These are phyloP conservation scores for Holcopasites calliopsidis DNA, from an alignment of 1,140 invertebrate species.

Conservation along the genomic window DNA sequence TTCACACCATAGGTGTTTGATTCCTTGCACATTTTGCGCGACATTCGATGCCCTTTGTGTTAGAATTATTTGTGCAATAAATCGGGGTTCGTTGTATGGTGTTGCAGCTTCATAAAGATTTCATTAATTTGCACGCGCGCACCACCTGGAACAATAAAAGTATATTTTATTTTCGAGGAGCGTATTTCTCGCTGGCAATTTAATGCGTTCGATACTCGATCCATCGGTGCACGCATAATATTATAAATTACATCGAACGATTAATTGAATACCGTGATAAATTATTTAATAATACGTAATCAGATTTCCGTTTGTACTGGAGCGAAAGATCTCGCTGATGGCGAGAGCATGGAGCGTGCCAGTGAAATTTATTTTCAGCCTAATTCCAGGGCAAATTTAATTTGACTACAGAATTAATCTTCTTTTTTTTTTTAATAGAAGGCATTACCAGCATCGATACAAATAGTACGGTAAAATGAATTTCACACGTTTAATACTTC, in stretches of 20 bases:
- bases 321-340: too few species aligned
- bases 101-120: neutral
- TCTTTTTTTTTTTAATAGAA: constrained; percentile 42
- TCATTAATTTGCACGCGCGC: neutral
- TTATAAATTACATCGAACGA: constrained; percentile 17
- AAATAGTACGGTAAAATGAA: constrained; percentile 35
- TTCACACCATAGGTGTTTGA: constrained; percentile 9
- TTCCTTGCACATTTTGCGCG: too few species aligned
- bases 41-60: too few species aligned
- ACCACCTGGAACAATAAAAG: neutral
- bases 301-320: constrained; percentile 32
- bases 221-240: neutral
- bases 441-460: constrained; percentile 20
- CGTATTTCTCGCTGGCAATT: neutral
- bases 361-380: constrained; percentile 28
- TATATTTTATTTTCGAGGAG: neutral
- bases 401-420: constrained; percentile 42
- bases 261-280: constrained; percentile 39
- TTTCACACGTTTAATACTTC: constrained; percentile 15
- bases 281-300: constrained; percentile 52
- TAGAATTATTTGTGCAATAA: too few species aligned
- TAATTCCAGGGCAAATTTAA: constrained; percentile 44
- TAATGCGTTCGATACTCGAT: neutral
- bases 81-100: neutral
- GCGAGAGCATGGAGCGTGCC: too few species aligned